phyloP scores from a whole-genome alignment of 2,888 invertebrate species.

The Dryococelus australis region DNA sequence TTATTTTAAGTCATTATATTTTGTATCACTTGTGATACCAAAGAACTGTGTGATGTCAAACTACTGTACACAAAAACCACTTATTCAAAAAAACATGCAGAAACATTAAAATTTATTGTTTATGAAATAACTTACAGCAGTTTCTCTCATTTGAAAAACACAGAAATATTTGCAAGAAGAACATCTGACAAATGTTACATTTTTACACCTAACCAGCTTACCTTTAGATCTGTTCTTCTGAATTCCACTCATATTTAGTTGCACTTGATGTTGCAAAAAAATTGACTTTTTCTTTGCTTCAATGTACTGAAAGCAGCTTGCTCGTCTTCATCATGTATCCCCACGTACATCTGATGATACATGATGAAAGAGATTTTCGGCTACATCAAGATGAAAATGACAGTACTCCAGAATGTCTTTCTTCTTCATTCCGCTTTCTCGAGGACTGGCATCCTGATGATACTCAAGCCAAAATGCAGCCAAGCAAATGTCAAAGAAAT shows the following conservation, averaged over 20 bases:
- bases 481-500: conserved; percentile 41
- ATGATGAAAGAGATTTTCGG: conserved; percentile 31
- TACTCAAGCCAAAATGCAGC: conserved; percentile 42
- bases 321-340: conserved; percentile 27
- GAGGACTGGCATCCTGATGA: conserved; percentile 22
- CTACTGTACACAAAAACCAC: no score
- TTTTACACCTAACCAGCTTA: conserved; percentile 22
- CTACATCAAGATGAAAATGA: conserved; percentile 34
- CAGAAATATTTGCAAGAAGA: conserved; percentile 31
- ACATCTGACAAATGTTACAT: conserved; percentile 33
- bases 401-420: conserved; percentile 31
- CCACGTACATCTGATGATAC: conserved; percentile 6
- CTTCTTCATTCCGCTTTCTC: conserved; percentile 19
- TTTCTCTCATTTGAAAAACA: conserved; percentile 33
- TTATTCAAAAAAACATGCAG: neutral
- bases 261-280: neutral
- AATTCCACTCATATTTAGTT: conserved; percentile 31
- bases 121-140: conserved; percentile 28
- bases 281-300: neutral
- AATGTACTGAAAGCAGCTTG: neutral
- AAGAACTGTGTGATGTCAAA: no score
- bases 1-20: no score
- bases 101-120: neutral
- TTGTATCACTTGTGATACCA: no score
- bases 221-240: conserved; percentile 35